These are phyloP conservation scores for Lepus oiostolus DNA, from an alignment of 2,797 vertebrate genomes.

Conservation along the genomic window DNA sequence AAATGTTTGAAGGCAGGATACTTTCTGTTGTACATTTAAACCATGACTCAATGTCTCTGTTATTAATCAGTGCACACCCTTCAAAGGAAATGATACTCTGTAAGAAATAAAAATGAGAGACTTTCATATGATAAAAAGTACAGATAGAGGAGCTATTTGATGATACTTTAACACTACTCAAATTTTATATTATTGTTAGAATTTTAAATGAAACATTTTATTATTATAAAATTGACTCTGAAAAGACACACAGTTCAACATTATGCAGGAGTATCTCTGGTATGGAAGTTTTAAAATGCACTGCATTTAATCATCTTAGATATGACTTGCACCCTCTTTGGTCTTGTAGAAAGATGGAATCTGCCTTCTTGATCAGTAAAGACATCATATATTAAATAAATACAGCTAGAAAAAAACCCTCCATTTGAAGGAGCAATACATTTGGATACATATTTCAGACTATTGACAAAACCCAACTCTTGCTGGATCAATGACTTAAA, in stretches of 20 bases:
- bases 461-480: not conserved
- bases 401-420: not conserved
- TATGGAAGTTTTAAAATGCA: conserved; percentile 47
- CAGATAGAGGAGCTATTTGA: not conserved
- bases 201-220: conserved; percentile 65
- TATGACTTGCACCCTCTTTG: not conserved
- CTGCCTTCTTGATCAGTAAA: not conserved
- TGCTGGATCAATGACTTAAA: not conserved
- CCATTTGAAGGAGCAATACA: not conserved
- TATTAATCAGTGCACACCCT: conserved; percentile 27
- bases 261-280: not conserved
- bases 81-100: not conserved
- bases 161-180: not conserved
- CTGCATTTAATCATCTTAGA: conserved; percentile 44
- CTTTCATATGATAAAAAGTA: not conserved
- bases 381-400: not conserved
- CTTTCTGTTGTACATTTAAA: not conserved
- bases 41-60: not conserved
- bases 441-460: not conserved
- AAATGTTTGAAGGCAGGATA: conserved; percentile 25
- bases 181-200: not conserved
- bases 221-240: conserved; percentile 57
- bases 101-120: not conserved
- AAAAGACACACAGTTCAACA: conserved; percentile 9
- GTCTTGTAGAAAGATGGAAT: not conserved